These are phyloP conservation scores for Idaea straminata DNA, from an alignment of 2,888 invertebrate species.

Conservation along the genomic window DNA sequence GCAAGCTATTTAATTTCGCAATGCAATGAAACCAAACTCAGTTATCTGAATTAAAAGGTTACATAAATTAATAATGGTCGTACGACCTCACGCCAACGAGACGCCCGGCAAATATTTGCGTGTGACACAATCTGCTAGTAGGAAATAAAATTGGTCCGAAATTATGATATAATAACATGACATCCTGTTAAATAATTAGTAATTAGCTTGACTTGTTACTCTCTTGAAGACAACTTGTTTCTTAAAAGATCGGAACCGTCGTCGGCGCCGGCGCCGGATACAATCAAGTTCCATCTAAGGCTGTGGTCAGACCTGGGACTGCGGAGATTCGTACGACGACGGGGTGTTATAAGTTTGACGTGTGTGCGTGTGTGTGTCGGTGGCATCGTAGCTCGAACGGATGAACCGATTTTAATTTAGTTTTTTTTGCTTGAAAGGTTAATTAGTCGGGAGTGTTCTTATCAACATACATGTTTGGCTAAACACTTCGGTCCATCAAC, in stretches of 20 bases:
- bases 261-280: not conserved
- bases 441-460: too few species aligned
- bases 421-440: too few species aligned
- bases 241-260: not conserved
- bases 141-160: slow-evolving; percentile 17
- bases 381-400: too few species aligned
- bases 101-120: slow-evolving; percentile 10
- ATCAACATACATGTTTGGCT: too few species aligned
- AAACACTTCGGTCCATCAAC: too few species aligned
- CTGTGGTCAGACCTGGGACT: too few species aligned
- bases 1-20: not conserved
- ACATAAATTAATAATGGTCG: not conserved
- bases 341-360: too few species aligned
- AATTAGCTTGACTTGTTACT: slow-evolving; percentile 20
- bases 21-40: not conserved
- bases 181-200: slow-evolving; percentile 31
- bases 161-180: slow-evolving; percentile 22
- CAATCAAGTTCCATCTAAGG: not conserved
- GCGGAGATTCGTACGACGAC: too few species aligned
- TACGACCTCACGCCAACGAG: not conserved
- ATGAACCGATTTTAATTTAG: too few species aligned
- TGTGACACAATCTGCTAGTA: slow-evolving; percentile 29
- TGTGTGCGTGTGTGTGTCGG: too few species aligned
- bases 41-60: not conserved
- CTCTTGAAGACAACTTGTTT: slow-evolving; percentile 13